phyloP scores from a whole-genome alignment of 92 coral and sea anemone species.

The Actinernus sp. region DNA sequence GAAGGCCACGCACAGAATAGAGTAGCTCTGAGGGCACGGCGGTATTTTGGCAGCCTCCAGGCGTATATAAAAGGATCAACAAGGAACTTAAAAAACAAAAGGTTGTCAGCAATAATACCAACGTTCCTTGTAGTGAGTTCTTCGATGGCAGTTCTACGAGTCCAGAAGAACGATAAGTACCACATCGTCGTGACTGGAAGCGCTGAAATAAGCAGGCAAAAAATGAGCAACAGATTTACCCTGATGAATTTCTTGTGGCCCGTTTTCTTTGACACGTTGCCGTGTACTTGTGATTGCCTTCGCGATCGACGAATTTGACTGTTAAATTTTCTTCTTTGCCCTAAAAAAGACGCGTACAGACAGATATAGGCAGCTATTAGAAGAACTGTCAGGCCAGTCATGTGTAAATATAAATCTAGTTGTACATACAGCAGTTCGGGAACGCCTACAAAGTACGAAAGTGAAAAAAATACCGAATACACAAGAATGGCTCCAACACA shows the following conservation, averaged over 20 bases:
- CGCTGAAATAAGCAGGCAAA: conserved; percentile 25
- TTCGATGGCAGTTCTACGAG: background rate
- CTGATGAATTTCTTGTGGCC: conserved; percentile 19
- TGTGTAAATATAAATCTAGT: conserved; percentile 31
- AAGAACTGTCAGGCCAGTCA: conserved; percentile 24
- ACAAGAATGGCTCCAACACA: background rate
- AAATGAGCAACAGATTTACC: conserved; percentile 32
- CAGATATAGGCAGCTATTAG: conserved; percentile 30
- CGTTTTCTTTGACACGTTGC: background rate
- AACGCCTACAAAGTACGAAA: conserved; percentile 29
- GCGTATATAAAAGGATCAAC: conserved; percentile 31
- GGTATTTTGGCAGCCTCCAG: conserved; percentile 34
- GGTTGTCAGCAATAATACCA: conserved; percentile 11
- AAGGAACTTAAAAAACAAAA: conserved; percentile 20
- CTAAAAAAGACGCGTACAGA: conserved; percentile 22
- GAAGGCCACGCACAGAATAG: too few species aligned
- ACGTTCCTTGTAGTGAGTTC: background rate
- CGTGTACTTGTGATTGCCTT: conserved; percentile 17
- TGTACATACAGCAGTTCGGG: conserved; percentile 22
- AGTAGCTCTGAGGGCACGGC: conserved; percentile 8
- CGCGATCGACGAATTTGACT: conserved; percentile 6
- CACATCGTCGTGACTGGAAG: conserved; percentile 32
- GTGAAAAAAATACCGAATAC: conserved; percentile 22
- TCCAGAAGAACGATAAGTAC: conserved; percentile 25
- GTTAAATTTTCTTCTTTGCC: conserved; percentile 12